Conservation (phyloP, 2,113 vertebrate species). For the Coptodon rendalli region DNA sequence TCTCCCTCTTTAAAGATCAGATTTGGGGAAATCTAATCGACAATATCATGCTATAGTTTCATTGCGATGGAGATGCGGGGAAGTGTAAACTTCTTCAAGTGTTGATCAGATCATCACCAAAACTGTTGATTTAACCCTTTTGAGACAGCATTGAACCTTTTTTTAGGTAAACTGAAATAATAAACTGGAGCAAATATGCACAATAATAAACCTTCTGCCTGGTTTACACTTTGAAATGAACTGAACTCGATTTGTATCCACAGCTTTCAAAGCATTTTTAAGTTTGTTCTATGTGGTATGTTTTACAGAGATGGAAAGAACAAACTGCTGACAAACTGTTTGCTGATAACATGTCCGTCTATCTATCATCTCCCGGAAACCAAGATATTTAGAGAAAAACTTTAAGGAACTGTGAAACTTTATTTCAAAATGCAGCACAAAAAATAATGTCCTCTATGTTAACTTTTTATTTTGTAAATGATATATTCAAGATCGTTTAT, state of each 20-base stretch:
- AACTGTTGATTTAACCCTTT: neutral
- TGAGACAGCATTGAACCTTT: neutral
- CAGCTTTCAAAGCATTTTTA: neutral
- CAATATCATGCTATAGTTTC: neutral
- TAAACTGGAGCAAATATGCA: neutral
- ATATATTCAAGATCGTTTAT: neutral
- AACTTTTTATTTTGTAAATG: neutral
- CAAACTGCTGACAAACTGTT: rapidly evolving
- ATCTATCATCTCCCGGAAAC: neutral
- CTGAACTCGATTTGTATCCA: rapidly evolving
- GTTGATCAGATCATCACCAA: neutral
- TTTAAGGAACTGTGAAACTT: neutral
- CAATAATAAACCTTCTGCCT: neutral
- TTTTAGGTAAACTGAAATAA: neutral
- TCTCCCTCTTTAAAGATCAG: neutral
- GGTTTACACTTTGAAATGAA: neutral
- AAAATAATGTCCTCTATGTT: rapidly evolving
- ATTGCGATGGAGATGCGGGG: neutral
- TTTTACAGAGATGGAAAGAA: rapidly evolving
- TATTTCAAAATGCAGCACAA: neutral
- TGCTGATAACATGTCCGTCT: neutral
- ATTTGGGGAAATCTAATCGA: rapidly evolving
- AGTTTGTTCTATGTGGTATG: rapidly evolving
- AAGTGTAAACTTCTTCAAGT: neutral
- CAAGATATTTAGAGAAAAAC: neutral